A percentile compares a stretch with the other conserved stretches of the same genome.
Conservation (phyloP, 2,113 vertebrate species). For the Siphamia tubifer region DNA sequence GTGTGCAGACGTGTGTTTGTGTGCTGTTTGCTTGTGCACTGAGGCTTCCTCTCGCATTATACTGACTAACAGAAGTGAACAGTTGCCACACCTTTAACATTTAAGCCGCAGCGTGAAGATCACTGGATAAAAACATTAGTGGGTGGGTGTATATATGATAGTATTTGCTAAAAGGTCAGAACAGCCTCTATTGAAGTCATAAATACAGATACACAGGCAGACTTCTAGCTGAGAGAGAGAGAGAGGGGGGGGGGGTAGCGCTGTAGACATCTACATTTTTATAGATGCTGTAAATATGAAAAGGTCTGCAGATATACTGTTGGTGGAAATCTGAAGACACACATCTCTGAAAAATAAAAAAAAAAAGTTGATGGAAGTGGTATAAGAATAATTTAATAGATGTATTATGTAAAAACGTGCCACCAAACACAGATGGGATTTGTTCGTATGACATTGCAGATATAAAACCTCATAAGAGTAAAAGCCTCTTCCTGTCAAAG, state of each 20-base stretch:
- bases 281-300: slow-evolving; percentile 6
- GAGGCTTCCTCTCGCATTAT: slow-evolving; percentile 44
- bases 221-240: background rate
- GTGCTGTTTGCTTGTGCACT: slow-evolving; percentile 4
- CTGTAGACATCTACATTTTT: background rate
- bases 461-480: background rate
- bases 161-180: slow-evolving; percentile 61
- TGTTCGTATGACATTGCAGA: background rate
- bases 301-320: background rate
- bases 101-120: slow-evolving; percentile 70
- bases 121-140: slow-evolving; percentile 64
- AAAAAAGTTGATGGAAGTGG: background rate
- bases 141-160: slow-evolving; percentile 30
- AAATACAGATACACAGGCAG: slow-evolving; percentile 14
- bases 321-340: background rate
- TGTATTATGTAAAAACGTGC: background rate
- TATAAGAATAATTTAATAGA: background rate
- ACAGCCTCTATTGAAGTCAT: slow-evolving; percentile 18
- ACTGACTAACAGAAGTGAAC: slow-evolving; percentile 31
- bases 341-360: background rate
- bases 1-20: background rate
- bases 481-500: background rate
- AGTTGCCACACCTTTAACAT: slow-evolving; percentile 71
- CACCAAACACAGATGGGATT: background rate
- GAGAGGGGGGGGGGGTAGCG: too few relatives aligned